These are phyloP conservation scores for Thaumatotibia leucotreta DNA, from an alignment of 1,140 invertebrate species.

Conservation along the genomic window DNA sequence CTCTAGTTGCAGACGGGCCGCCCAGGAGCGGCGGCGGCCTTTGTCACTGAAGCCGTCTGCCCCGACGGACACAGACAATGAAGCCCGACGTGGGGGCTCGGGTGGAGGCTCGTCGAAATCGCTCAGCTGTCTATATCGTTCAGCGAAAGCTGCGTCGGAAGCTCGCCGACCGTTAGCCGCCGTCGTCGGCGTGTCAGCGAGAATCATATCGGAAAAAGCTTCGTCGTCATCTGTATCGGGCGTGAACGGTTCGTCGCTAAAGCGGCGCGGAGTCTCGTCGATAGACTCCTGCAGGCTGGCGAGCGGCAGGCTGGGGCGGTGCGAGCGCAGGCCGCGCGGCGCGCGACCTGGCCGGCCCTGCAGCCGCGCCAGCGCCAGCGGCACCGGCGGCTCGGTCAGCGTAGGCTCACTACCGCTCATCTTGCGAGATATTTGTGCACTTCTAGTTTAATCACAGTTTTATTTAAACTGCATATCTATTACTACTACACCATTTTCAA, in stretches of 20 bases:
- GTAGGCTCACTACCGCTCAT: slow-evolving; percentile 65
- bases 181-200: slow-evolving; percentile 45
- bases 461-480: slow-evolving; percentile 15
- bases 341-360: slow-evolving; percentile 47
- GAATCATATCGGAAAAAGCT: slow-evolving; percentile 57
- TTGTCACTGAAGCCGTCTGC: slow-evolving; percentile 74
- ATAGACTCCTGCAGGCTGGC: slow-evolving; percentile 62
- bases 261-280: slow-evolving; percentile 64
- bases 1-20: slow-evolving; percentile 63
- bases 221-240: slow-evolving; percentile 68
- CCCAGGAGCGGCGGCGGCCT: slow-evolving; percentile 80
- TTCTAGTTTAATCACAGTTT: slow-evolving; percentile 14
- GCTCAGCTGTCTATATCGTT: slow-evolving; percentile 63
- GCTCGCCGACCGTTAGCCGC: slow-evolving; percentile 57
- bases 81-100: slow-evolving; percentile 79
- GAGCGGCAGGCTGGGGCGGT: slow-evolving; percentile 58
- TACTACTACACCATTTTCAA: slow-evolving; percentile 19
- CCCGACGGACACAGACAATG: slow-evolving; percentile 82
- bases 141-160: slow-evolving; percentile 62
- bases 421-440: slow-evolving; percentile 28
- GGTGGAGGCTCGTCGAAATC: slow-evolving; percentile 75
- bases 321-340: slow-evolving; percentile 46
- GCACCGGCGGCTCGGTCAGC: slow-evolving; percentile 64
- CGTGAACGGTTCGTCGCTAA: slow-evolving; percentile 61
- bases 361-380: slow-evolving; percentile 59